Conservation (phyloP, 2,888 invertebrate genomes). For the Rhamphomyia laevipes region DNA sequence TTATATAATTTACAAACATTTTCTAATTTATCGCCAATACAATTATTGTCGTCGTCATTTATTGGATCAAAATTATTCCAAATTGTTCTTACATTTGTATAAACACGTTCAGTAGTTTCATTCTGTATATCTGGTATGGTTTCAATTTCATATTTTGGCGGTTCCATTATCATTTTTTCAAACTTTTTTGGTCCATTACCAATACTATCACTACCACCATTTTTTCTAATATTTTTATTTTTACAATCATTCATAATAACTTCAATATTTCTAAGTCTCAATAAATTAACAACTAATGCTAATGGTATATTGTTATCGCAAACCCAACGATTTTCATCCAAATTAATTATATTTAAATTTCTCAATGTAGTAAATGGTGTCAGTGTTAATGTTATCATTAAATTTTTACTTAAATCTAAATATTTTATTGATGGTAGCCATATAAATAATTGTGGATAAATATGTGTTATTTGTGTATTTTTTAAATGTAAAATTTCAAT, state of each 20-base stretch:
- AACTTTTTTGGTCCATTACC: slow-evolving; percentile 16
- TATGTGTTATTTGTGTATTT: slow-evolving; percentile 44
- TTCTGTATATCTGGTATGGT: not conserved
- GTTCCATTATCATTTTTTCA: slow-evolving; percentile 24
- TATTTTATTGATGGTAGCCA: slow-evolving; percentile 44
- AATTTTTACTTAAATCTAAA: slow-evolving; percentile 50
- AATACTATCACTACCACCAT: not conserved
- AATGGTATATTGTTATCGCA: slow-evolving; percentile 42
- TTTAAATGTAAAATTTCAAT: slow-evolving; percentile 47
- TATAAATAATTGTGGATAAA: slow-evolving; percentile 42
- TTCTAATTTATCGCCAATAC: not conserved
- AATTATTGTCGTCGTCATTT: not conserved
- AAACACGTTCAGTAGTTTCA: not conserved
- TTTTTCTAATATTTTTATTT: slow-evolving; percentile 9
- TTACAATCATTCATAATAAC: slow-evolving; percentile 23
- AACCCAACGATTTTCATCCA: slow-evolving; percentile 45
- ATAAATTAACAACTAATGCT: slow-evolving; percentile 20
- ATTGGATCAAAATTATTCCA: slow-evolving; percentile 3
- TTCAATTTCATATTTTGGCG: not conserved
- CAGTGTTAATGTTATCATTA: slow-evolving; percentile 42
- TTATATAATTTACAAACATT: slow-evolving; percentile 4
- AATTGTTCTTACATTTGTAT: not conserved
- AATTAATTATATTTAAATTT: slow-evolving; percentile 41
- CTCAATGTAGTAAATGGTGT: slow-evolving; percentile 40
- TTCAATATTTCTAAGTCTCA: slow-evolving; percentile 21